Evolutionary conservation across 2,113 vertebrate species (phyloP), one percentile per base, ranked within the genome.

Genomic region (Vulpes lagopus): DNA sequence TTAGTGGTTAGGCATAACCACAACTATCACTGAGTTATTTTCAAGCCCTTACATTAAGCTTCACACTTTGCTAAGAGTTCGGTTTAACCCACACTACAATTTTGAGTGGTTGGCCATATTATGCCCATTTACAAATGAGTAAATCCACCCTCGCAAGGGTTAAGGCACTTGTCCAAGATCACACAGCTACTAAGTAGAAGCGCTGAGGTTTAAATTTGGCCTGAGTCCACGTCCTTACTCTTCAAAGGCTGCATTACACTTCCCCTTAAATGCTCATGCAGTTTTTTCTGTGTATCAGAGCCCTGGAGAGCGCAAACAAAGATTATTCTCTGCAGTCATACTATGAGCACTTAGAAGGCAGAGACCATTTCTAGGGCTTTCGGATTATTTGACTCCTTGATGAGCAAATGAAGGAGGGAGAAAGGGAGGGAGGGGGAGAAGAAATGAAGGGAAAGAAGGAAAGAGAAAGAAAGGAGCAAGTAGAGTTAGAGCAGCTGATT

Each of bases 21-120:
- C 69, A 81, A 67, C 19, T 71, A 38, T 85, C 69, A 85, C 69
- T 96, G 95, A 57, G n/a, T 84, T 64, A 91, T 87, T 88, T 35
- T 11, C 71, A 62, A 96, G 55, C 27, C 69, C 16, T 96, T 78
- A 73, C 6, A 88, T 15, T 79, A 92, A 94, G 57, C n/a, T 22
- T 83, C 83, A 76, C 17, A 62, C 35, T 95, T 94, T 89, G 20
- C 38, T 76, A 27, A 76, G 67, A 62, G 85, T 85, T 80, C 19
- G 55, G 0, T 76, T 73, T 79, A 88, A 92, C 53, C 30, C 38
- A 83, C 27, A 20, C 43, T 85, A 23, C 32, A 64, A 2, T 59
- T 96, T 65, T 57, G 65, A 60, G 55, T 89, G 30, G 59, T 57
- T 57, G 81, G 16, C 81, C 97, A 0, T 74, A 23, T 73, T 62